Evolutionary conservation across 37 sponge, comb jelly and placozoan genomes (phyloP).

Genomic region (Petrosia ficiformis): DNA sequence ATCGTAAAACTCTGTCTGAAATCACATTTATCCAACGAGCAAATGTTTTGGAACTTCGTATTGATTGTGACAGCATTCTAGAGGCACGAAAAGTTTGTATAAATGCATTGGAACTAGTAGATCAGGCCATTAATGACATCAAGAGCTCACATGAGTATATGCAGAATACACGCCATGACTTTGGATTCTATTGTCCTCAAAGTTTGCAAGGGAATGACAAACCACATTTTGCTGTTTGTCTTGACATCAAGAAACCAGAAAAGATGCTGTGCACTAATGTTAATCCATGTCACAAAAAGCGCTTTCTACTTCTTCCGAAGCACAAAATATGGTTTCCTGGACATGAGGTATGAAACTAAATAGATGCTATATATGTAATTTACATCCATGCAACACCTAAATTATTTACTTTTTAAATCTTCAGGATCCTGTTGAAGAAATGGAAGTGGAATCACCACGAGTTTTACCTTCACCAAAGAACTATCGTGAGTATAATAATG

Average conservation of each 20-base stretch:
- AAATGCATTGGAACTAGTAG: no score
- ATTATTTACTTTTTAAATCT: no score
- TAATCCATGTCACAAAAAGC: background rate
- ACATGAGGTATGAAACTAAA: background rate
- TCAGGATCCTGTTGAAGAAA: no score
- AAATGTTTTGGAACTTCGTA: background rate
- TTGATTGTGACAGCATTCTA: no score
- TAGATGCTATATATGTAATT: background rate
- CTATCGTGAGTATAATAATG: no score
- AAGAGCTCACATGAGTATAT: no score
- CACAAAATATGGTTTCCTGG: background rate
- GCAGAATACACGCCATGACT: no score
- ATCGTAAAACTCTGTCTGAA: background rate
- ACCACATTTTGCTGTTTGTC: background rate
- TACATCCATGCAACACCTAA: no score
- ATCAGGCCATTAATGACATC: no score
- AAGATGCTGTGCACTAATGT: background rate
- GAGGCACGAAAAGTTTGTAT: no score
- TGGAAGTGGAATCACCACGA: no score
- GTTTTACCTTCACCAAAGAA: no score
- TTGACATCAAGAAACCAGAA: background rate
- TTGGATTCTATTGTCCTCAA: background rate
- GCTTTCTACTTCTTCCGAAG: background rate
- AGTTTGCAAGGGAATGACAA: background rate
- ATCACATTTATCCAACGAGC: background rate